Evolutionary conservation across 2,797 vertebrate genomes (phyloP), one percentile per base, ranked within the genome.

Genomic region (Streptopelia turtur): DNA sequence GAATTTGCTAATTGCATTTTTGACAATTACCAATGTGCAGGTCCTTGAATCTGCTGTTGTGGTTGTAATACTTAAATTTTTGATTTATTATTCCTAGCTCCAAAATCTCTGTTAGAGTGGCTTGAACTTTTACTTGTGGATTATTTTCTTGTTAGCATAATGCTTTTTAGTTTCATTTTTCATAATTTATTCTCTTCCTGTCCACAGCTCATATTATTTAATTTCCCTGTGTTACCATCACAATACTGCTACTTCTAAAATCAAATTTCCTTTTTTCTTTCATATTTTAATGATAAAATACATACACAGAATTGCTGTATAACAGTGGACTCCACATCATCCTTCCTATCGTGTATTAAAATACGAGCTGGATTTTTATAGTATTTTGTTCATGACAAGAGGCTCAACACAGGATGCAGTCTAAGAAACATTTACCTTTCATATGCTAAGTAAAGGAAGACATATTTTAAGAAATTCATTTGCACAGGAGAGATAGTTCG

Each of bases 251-350:
- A 39, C 65, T 75, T 53, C 74, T 56, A 86, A 89, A 94, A 95
- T 87, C 77, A 93, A 89, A 92, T 95, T 94, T 93, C 59, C 57
- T 93, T 91, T 95, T 63, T 69, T 56, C 50, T 65, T 90, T 90
- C 35, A 15, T 66, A 84, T 83, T 82, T 89, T 77, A 75, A 63
- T 33, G 39, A 83, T 80, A 90, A 91, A 87, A 89, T 33, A 52
- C 5, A 88, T 30, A 68, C 56, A 85, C 24, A 65, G 23, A 65
- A 47, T 20, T 87, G 27, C 33, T 89, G 37, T 45, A 39, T n/a
- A 78, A 55, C n/a, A 89, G 64, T 30, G 27, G 60, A 56, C 30
- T 76, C 49, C 45, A 60, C 69, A 75, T 63, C 71, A 80, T 37
- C 27, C 14, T 92, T 88, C 47, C 55, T 71, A 53, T 16, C 10